Evolutionary conservation across 2,888 invertebrate genomes (phyloP), one percentile per base, ranked within the genome.

Genomic region (Ormyrus pomaceus): DNA sequence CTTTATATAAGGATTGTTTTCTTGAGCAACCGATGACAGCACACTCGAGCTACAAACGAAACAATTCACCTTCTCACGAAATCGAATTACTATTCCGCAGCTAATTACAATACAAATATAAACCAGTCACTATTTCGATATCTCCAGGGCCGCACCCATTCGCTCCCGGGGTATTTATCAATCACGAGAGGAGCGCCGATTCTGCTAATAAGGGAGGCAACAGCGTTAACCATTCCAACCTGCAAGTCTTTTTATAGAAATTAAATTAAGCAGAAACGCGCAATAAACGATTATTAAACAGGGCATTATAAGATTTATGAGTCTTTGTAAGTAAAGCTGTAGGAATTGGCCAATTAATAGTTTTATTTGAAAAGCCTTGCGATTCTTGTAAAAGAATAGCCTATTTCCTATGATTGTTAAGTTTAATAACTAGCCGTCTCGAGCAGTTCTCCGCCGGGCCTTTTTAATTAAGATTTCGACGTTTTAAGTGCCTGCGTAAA

Each of bases 71-170:
- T 34, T 34, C 7, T n/a, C 55, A 19, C 58, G 68, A 68, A 74
- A 69, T 79, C 73, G 34, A 79, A 68, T 69, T 68, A 79, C 68
- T 68, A 68, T 51, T 66, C 62, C 56, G 51, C 51, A 50, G 79
- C 80, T 82, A 83, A 84, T 83, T 85, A 83, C 82, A 59, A 65
- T 59, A 50, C 70, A 77, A 84, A 84, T 34, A 34, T 84, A 83
- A 85, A 84, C 84, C 82, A 84, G 82, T 84, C 84, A 83, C 84
- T 83, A 84, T 85, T 85, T 83, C 82, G 81, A 82, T 80, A 80
- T 83, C 73, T 74, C 77, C 74, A 81, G 80, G 13, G 34, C 83
- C 84, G 83, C 83, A 81, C 83, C 83, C 82, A 84, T n/a, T 10
- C 59, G 19, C 74, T 34, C 34, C 34, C 51, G 34, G 34, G 10